Conservation (phyloP, 2,113 vertebrate genomes). For the Caranx ignobilis region DNA sequence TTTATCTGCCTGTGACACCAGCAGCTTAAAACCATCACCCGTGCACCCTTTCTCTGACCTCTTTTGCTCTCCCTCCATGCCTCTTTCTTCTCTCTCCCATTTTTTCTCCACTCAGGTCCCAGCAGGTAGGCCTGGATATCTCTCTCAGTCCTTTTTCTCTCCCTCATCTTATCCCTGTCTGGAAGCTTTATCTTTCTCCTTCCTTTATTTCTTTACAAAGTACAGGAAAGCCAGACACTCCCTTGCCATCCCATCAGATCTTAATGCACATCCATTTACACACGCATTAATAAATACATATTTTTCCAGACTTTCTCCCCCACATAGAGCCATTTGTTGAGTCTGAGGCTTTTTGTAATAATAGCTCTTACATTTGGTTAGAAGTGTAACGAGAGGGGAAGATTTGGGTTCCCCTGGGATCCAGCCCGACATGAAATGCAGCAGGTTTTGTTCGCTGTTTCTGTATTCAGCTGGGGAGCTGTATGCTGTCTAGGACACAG, state of each 20-base stretch:
- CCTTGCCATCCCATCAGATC: slow-evolving; percentile 50
- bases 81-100: slow-evolving; percentile 42
- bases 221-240: slow-evolving; percentile 43
- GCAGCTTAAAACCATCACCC: slow-evolving; percentile 75
- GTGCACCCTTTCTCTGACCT: slow-evolving; percentile 63
- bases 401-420: slow-evolving; percentile 54
- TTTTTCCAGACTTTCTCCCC: slow-evolving; percentile 26
- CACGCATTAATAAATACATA: slow-evolving; percentile 24
- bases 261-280: slow-evolving; percentile 40
- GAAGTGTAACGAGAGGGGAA: slow-evolving; percentile 49
- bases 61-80: slow-evolving; percentile 37
- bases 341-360: slow-evolving; percentile 58
- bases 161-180: slow-evolving; percentile 51
- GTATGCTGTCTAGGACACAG: slow-evolving; percentile 55
- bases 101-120: slow-evolving; percentile 40
- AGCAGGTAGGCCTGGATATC: slow-evolving; percentile 56
- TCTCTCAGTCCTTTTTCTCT: slow-evolving; percentile 43
- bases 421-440: slow-evolving; percentile 48
- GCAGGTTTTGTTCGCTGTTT: slow-evolving; percentile 62
- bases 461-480: slow-evolving; percentile 52
- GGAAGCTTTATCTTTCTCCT: slow-evolving; percentile 30
- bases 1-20: slow-evolving; percentile 75
- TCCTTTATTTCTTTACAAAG: slow-evolving; percentile 37
- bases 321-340: slow-evolving; percentile 65
- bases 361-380: slow-evolving; percentile 56